Evolutionary conservation across 2,888 invertebrate genomes (phyloP), one percentile per base, ranked within the genome.

Genomic region (Stenurella melanura): DNA sequence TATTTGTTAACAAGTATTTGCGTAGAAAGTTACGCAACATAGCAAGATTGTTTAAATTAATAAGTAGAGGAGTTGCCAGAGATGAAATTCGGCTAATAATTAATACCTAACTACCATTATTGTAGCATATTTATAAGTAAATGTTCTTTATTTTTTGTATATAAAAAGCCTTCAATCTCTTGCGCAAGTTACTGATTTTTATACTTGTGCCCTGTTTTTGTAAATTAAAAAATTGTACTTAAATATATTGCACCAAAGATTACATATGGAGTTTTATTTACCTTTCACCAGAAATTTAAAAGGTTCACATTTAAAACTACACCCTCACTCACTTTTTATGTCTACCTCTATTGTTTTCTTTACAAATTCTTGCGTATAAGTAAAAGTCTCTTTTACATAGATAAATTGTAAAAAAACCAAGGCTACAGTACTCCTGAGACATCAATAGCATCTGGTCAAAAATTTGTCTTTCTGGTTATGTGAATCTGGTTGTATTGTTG

Each of bases 111-210:
- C 50, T 66, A 66, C 50, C 50, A 30, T 63, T 34, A 17, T 50
- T 19, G 42, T 50, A 50, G 42, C n/a, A 50, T 50, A 50, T 50
- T 50, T 50, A n/a, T 68, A 68, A 58, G 19, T 69, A 69, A 30
- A 69, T 69, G 69, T 69, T 69, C 58, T 64, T 64, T 69, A 57
- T 69, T 69, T 69, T 69, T 69, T 50, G 70, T 70, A 70, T 56
- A 69, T 70, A 60, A 30, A 70, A 34, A 17, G 60, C 58, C 30
- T 42, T 50, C 60, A 64, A 42, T 64, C n/a, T 60, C 19, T n/a
- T 34, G 60, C 60, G 34, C 69, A 34, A 19, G 38, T 57, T 68
- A 56, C 18, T 34, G 21, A 34, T 60, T 60, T 70, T 58, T 70
- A 60, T 70, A 60, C 70, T 42, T 70, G 70, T 58, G 42, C 34